Base-by-base conservation (phyloP, 2,113 vertebrate species). In the Forbesichthys papilliferus region DNA sequence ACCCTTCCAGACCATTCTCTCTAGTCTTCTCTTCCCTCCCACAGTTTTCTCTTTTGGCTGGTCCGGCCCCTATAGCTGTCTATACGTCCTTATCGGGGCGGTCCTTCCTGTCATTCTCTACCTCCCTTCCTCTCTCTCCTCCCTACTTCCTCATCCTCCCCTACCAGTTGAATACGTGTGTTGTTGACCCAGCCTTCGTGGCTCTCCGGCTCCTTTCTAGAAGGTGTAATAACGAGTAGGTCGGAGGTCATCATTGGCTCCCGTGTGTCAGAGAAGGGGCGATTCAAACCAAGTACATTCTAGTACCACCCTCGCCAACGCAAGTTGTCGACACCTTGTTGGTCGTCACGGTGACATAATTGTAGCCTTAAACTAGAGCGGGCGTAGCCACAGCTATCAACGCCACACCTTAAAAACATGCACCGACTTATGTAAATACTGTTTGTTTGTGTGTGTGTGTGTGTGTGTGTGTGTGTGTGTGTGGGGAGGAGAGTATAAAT, bases 311-410 rank as follows among this genome's bases (percentile, higher is more conserved):
- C n/a, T 42, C 6, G 7, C 36, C 0, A 6, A 8, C 36, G 7
- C 4, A 42, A 42, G 36, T 42, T 8, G 5, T 42, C 36, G 5
- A 42, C 36, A 5, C 36, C 36, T 42, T 42, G 36, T 1, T 58
- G 4, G 11, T 58, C 7, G 72, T 76, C 54, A 64, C 16, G 0
- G 0, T 64, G 67, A 83, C 69, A 78, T 80, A 73, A 81, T 62
- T 75, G 61, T 16, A 64, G 57, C 54, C 51, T 75, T 34, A 47
- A 71, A 5, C 33, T 61, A 57, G 48, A 57, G n/a, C 46, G 69
- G 75, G 81, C 46, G 71, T 62, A 61, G 61, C 57, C 46, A 12
- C 5, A 47, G 67, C 64, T 84, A 77, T 83, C 80, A 76, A 70
- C 73, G 52, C 18, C 36, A 47, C 13, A 9, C 34, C 27, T 34